Conservation (phyloP, 1,140 invertebrate genomes). For the Centruroides vittatus region DNA sequence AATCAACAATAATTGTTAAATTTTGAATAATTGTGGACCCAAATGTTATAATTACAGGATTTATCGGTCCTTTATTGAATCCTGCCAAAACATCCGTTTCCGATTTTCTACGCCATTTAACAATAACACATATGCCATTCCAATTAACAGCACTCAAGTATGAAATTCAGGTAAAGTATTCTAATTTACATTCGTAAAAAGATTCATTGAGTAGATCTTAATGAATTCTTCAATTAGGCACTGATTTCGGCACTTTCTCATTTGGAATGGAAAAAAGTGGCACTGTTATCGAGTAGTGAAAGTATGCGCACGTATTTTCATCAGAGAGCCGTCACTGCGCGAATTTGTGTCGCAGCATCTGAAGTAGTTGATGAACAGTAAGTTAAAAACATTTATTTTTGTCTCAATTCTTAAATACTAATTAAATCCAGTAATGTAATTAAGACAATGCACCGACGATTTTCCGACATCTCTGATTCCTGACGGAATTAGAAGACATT, state of each 20-base stretch:
- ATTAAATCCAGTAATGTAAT: too few relatives aligned
- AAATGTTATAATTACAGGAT: not conserved
- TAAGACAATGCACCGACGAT: too few relatives aligned
- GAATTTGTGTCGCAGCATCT: constrained; percentile 6
- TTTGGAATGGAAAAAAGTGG: constrained; percentile 7
- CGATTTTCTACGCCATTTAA: not conserved
- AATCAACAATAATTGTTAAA: not conserved
- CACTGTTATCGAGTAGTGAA: constrained; percentile 5
- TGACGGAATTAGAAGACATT: too few relatives aligned
- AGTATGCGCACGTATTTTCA: constrained; percentile 1
- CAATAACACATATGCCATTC: constrained; percentile 2
- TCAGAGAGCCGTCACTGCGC: not conserved
- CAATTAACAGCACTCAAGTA: not conserved
- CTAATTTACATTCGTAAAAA: too few relatives aligned
- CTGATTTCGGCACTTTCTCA: not conserved
- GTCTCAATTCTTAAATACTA: too few relatives aligned
- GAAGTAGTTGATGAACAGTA: not conserved
- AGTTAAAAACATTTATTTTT: not conserved
- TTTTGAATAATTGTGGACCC: too few relatives aligned
- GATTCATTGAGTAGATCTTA: too few relatives aligned
- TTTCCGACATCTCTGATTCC: too few relatives aligned
- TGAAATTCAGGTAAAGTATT: constrained; percentile 4
- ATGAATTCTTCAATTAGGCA: not conserved
- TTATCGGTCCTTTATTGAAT: not conserved
- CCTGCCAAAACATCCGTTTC: not conserved